Base-by-base conservation (phyloP, 2,113 vertebrate species). In the Oreochromis spilurus region DNA sequence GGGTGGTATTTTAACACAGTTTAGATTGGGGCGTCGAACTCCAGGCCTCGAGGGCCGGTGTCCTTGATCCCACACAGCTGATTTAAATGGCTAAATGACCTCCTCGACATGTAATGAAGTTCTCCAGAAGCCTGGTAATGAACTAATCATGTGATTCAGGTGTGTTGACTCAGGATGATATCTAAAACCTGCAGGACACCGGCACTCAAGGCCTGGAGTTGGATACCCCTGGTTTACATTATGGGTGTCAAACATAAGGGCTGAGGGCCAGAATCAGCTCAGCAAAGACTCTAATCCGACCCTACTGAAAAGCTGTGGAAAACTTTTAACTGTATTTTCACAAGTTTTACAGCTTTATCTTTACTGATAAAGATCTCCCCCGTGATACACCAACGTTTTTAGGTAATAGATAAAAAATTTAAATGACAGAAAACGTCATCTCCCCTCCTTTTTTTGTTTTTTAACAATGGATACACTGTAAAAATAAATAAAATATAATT, bases 311-410 rank as follows among this genome's bases (percentile, higher is more conserved):
- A 62, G 29, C 5, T 19, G 29, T 62, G 58, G 31, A 62, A 62
- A 62, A 2, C 31, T n/a, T 62, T 62, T 36, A 62, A 62, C 58
- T 36, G 31, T 36, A 36, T 36, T 62, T 36, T 12, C 0, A 62
- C 0, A n/a, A 0, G 17, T 62, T 36, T 62, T 36, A n/a, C 31
- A 62, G 17, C 31, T 65, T 38, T 38, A 7, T 36, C 2, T 65
- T 65, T 36, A n/a, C 60, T 65, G 31, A 36, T 65, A 12, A 65
- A 36, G 0, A n/a, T 60, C 3, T 34, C 14, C 57, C 3, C 57
- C 57, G 10, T 17, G 8, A 31, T 31, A 58, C 26, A 58, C 14
- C 57, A 31, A 60, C 31, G 0, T 17, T 17, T 31, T 31, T 31
- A 60, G 57, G 5, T 60, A 60, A 17, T 17, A 60, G 8, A 60